phyloP scores from a whole-genome alignment of 2,113 vertebrate species.

The Gymnarchus niloticus region DNA sequence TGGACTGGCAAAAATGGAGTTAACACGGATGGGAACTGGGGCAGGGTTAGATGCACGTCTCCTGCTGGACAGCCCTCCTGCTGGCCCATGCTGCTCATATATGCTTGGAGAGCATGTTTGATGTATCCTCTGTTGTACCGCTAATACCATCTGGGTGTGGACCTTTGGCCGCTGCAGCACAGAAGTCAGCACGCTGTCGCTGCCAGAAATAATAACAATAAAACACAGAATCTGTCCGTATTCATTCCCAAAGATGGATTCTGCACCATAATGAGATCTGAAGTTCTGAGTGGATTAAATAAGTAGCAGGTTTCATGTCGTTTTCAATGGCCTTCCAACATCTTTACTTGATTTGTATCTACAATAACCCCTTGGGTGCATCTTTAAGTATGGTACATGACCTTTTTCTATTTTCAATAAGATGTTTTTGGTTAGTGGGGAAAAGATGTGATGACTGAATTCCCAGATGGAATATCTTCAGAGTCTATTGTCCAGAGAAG shows the following conservation, averaged over 20 bases:
- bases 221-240: conserved; percentile 63
- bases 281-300: conserved; percentile 55
- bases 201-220: conserved; percentile 73
- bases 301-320: conserved; percentile 39
- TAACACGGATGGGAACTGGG: conserved; percentile 4
- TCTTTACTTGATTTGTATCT: conserved; percentile 46
- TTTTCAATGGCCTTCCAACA: conserved; percentile 42
- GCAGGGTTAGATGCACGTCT: conserved; percentile 49
- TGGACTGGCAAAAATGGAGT: background rate
- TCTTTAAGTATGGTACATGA: conserved; percentile 26
- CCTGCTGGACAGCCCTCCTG: conserved; percentile 40
- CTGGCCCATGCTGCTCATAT: conserved; percentile 38
- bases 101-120: conserved; percentile 60
- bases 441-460: conserved; percentile 16
- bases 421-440: conserved; percentile 11
- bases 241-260: conserved; percentile 57
- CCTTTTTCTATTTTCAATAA: conserved; percentile 19
- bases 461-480: background rate
- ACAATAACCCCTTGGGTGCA: conserved; percentile 30
- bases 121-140: conserved; percentile 60
- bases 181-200: conserved; percentile 45
- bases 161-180: conserved; percentile 58
- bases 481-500: background rate
- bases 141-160: conserved; percentile 63
- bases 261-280: conserved; percentile 58